Evolutionary conservation across 2,888 invertebrate genomes (phyloP), one percentile per base, ranked within the genome.

Genomic region (Orthosia gothica): DNA sequence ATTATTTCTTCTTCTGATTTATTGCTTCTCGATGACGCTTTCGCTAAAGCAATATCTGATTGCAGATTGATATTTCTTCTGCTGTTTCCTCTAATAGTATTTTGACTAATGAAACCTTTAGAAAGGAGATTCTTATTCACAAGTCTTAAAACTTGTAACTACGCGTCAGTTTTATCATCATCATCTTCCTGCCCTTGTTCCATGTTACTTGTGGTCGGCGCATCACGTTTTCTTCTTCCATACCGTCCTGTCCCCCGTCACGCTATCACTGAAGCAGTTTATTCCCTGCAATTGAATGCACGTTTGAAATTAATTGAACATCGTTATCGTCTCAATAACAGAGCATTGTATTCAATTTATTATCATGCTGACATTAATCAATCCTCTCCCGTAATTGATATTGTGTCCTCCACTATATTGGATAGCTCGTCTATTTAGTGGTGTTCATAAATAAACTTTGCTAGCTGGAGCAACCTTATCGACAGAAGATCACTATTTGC

Each of bases 1-100:
- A 23, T 74, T 75, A 81, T n/a, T n/a, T n/a, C n/a, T n/a, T n/a
- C n/a, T n/a, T n/a, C 81, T 70, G 82, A 85, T 83, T 84, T 83
- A 87, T 83, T 81, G 52, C 63, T 69, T 70, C 83, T 80, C 74
- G 32, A 78, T 87, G 57, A 61, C 69, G 55, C 52, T 78, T 45
- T 54, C 68, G 47, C 20, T 66, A 52, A 58, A 73, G 70, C 47
- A 81, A 76, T 81, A 70, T 74, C 65, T 71, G 18, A n/a, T 72
- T 26, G 15, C 49, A 58, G 58, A 68, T 74, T 74, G 40, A 74
- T 70, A 75, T 85, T 81, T 57, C 20, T 65, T 65, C 65, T 62
- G 12, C n/a, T 72, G 52, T 54, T 65, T 71, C 45, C 16, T n/a
- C n/a, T n/a, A 3, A 26, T 26, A 26, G 1, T 26, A 26, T 26